Evolutionary conservation across 2,113 vertebrate genomes (phyloP).

Genomic region (Pycnonotus jocosus): DNA sequence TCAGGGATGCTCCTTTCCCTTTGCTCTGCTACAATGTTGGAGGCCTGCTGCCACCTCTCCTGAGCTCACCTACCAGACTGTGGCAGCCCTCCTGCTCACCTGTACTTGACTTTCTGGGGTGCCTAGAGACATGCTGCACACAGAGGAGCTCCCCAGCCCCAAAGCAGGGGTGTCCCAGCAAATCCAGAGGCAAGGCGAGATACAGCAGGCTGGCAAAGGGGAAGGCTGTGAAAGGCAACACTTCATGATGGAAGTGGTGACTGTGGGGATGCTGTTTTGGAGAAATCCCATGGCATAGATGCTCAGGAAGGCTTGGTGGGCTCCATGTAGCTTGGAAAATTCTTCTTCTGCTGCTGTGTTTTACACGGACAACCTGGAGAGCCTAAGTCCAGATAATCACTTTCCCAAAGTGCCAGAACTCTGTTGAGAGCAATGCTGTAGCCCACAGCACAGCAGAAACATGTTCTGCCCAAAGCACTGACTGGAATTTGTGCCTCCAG

Average conservation of each 20-base stretch:
- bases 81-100: background rate
- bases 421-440: background rate
- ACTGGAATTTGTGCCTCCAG: background rate
- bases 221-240: background rate
- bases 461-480: background rate
- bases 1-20: background rate
- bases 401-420: background rate
- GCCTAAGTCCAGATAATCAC: background rate
- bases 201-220: background rate
- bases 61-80: background rate
- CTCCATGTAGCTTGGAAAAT: background rate
- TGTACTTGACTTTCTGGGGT: background rate
- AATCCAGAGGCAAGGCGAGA: background rate
- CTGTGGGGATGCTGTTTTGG: background rate
- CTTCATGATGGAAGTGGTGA: accelerated
- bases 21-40: background rate
- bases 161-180: background rate
- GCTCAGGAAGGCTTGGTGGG: background rate
- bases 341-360: background rate
- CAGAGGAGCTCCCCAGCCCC: background rate
- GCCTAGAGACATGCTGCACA: background rate
- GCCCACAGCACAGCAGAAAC: background rate
- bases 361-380: background rate
- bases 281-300: accelerated
- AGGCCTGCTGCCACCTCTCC: background rate